Base-by-base conservation (phyloP, 2,797 vertebrate genomes). In the Peromyscus melanophrys region DNA sequence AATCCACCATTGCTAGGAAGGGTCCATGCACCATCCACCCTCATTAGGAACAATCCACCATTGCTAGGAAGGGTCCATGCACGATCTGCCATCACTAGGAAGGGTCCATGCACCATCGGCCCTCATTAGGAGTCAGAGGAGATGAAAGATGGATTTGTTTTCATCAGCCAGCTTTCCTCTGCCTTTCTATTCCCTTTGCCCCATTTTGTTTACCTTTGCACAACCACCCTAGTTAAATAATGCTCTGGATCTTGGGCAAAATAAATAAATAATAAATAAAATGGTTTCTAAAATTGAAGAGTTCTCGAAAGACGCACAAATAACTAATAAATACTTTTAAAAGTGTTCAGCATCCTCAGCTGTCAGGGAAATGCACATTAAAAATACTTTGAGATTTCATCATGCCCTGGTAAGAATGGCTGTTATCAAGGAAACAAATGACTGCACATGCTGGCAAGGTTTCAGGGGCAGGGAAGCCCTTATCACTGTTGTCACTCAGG, bases 61-160 rank as follows among this genome's bases (percentile, higher is more conserved):
- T 97, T 49, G 21, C 23, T 59, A 61, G 52, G 14, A 52, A 52
- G 0, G 2, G 52, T 52, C 52, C 52, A 52, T 52, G 52, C 52
- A 52, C 2, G 8, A 9, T 49, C 10, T 1, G 46, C 46, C 46
- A 52, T 52, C 13, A 3, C 52, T 52, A 52, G 13, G 52, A 52
- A 52, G 0, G 13, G 52, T 52, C 52, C 13, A 52, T 17, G 21
- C 21, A 61, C 92, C 5, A 37, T 91, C 96, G 67, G 80, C 93
- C 52, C 46, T 97, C 49, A 9, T 63, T 46, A 52, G 61, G 73
- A 98, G 95, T 94, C 61, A n/a, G 95, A 78, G 92, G 92, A 96
- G 96, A 93, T 94, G 96, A 98, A 97, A 97, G 94, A 97, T 91
- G 94, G 52, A 57, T 78, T 98, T 95, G 61, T 75, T 65, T 96